Percentiles rank a stretch among this genome's conserved stretches.
Evolutionary conservation across 1,140 invertebrate species (phyloP).

Genomic region (Lucilia cuprina): DNA sequence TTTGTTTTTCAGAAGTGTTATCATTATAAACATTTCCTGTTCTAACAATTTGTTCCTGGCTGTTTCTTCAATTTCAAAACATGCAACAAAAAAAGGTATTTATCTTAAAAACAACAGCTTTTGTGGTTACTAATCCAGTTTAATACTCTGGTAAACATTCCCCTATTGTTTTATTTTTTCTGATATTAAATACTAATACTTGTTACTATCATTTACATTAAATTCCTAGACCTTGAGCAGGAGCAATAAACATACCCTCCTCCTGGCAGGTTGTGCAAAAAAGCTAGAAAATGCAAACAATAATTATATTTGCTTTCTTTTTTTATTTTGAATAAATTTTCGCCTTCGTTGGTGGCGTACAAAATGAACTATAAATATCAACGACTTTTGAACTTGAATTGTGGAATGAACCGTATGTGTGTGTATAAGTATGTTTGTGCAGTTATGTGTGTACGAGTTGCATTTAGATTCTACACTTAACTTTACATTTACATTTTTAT

Average conservation of each 20-base stretch:
- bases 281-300: background rate
- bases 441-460: background rate
- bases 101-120: too few species aligned
- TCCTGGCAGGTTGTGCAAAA: background rate
- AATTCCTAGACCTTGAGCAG: slow-evolving; percentile 25
- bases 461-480: slow-evolving; percentile 12
- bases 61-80: too few species aligned
- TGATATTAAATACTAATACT: background rate
- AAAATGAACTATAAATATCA: background rate
- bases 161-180: background rate
- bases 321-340: slow-evolving; percentile 9
- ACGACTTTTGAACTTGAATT: slow-evolving; percentile 32
- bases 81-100: too few species aligned
- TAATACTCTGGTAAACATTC: background rate
- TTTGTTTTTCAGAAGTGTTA: too few species aligned
- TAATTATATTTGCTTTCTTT: background rate
- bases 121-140: background rate
- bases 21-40: too few species aligned
- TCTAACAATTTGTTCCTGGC: too few species aligned
- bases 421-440: background rate
- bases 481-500: slow-evolving; percentile 28
- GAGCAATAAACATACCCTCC: slow-evolving; percentile 13
- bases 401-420: slow-evolving; percentile 3
- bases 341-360: slow-evolving; percentile 16
- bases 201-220: slow-evolving; percentile 9